Evolutionary conservation across 1,140 invertebrate genomes (phyloP).

Genomic region (Aphaenogaster ashmeadi): DNA sequence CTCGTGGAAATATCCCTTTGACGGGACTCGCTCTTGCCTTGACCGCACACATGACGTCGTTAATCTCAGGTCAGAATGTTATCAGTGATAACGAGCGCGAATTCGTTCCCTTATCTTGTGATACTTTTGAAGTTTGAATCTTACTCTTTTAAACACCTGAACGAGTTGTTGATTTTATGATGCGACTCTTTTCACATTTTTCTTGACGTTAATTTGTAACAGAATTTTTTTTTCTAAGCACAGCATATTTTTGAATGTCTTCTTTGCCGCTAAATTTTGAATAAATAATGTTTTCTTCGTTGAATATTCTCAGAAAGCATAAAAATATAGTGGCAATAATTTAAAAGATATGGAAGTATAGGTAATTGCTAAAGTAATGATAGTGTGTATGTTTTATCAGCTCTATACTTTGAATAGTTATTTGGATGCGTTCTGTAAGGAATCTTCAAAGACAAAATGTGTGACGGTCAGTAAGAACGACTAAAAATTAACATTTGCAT

Average conservation of each 20-base stretch:
- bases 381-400: not conserved
- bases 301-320: not conserved
- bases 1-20: slow-evolving; percentile 10
- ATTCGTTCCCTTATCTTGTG: not conserved
- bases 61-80: not conserved
- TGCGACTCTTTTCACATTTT: not conserved
- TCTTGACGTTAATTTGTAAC: not conserved
- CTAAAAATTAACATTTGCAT: not conserved
- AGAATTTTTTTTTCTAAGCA: not conserved
- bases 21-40: not conserved
- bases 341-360: not conserved
- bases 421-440: too few relatives aligned
- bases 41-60: not conserved
- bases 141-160: not conserved
- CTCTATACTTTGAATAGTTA: not conserved
- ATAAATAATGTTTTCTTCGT: not conserved
- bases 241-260: not conserved
- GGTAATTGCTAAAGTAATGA: not conserved
- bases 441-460: not conserved
- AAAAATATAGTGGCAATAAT: not conserved
- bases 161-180: not conserved
- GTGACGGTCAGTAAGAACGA: not conserved
- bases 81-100: slow-evolving; percentile 8
- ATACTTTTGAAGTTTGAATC: not conserved
- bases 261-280: not conserved